Conservation (phyloP, 2,797 vertebrate species). For the Poecilia picta region DNA sequence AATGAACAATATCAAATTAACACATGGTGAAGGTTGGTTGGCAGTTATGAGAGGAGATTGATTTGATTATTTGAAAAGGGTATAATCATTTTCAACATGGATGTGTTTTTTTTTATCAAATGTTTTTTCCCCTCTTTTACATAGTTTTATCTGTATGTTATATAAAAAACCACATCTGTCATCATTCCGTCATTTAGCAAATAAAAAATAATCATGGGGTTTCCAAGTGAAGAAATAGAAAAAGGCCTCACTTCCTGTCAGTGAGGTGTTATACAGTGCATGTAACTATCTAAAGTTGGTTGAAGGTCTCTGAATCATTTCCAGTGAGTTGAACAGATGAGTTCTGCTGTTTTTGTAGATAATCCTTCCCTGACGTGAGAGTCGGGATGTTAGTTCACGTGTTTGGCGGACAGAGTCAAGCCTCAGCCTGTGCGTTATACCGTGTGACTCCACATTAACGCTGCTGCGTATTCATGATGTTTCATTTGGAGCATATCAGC, state of each 20-base stretch:
- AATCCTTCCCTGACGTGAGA: constrained; percentile 36
- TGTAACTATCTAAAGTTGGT: not conserved
- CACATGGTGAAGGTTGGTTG: not conserved
- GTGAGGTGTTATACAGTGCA: not conserved
- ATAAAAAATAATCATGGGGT: not conserved
- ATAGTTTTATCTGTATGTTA: not conserved
- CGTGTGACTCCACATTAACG: constrained; percentile 41
- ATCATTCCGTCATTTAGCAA: not conserved
- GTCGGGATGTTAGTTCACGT: constrained; percentile 12
- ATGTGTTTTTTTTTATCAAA: not conserved
- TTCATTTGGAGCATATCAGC: constrained; percentile 60
- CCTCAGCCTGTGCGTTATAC: constrained; percentile 3
- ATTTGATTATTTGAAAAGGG: not conserved
- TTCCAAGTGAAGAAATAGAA: not conserved
- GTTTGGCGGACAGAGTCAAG: constrained; percentile 18
- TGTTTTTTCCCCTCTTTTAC: not conserved
- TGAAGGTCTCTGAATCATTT: not conserved
- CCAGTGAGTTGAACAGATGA: not conserved
- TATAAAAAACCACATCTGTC: not conserved
- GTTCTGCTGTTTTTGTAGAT: not conserved
- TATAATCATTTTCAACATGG: not conserved
- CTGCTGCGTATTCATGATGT: constrained; percentile 56
- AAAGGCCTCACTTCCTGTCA: not conserved
- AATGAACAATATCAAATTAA: not conserved
- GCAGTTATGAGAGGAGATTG: not conserved